Percentiles rank a stretch among this genome's conserved stretches.
Evolutionary conservation across 1,140 invertebrate genomes (phyloP).

Genomic region (Neodiprion virginianus): DNA sequence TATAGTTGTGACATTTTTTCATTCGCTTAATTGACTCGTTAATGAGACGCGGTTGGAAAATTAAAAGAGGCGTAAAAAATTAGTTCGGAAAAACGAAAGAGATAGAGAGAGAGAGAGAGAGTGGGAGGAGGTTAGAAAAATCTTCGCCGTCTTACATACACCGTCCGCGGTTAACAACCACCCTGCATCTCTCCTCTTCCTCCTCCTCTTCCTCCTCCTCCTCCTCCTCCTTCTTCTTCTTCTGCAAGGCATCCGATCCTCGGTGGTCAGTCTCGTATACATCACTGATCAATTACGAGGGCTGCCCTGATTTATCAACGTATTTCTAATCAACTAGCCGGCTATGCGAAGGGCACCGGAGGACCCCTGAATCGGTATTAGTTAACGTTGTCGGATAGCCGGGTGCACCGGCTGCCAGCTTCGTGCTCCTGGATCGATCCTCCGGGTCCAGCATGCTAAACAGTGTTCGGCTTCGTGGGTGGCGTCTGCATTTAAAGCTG

Average conservation of each 20-base stretch:
- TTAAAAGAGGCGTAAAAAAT: background rate
- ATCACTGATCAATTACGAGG: conserved; percentile 12
- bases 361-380: conserved; percentile 47
- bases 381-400: conserved; percentile 58
- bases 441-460: conserved; percentile 53
- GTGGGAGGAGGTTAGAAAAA: background rate
- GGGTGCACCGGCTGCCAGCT: conserved; percentile 27
- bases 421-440: conserved; percentile 20
- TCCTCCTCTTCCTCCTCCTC: background rate
- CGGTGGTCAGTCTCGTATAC: background rate
- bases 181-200: conserved; percentile 8
- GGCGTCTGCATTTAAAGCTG: conserved; percentile 39
- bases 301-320: conserved; percentile 40
- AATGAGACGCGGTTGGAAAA: background rate
- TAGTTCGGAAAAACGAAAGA: background rate
- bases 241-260: background rate
- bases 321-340: conserved; percentile 52
- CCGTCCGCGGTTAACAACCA: background rate
- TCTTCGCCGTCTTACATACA: background rate
- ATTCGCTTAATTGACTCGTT: too few species aligned
- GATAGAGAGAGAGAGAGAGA: background rate
- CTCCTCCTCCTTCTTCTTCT: too few species aligned
- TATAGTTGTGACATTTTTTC: too few species aligned
- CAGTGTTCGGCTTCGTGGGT: conserved; percentile 48
- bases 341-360: conserved; percentile 23